Evolutionary conservation across 2,888 invertebrate genomes (phyloP), one percentile per base, ranked within the genome.

Genomic region (Torymus auratus): DNA sequence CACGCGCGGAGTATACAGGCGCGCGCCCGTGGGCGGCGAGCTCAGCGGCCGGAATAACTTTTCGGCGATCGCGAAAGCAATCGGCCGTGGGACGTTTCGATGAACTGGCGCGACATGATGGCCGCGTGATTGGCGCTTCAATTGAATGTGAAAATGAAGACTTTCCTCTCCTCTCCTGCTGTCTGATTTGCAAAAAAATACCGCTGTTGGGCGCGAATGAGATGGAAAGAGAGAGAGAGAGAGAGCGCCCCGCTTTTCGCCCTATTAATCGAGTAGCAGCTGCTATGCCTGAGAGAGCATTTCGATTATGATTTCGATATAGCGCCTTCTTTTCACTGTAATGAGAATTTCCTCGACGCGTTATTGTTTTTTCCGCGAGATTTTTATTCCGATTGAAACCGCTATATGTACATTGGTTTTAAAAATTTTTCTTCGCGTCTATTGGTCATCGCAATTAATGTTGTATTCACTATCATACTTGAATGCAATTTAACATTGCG

Each of bases 131-230:
- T 78, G 80, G 72, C 78, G 82, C 78, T 82, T 81, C 78, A 78
- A 81, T 82, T 78, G 78, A 80, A 75, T 80, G 82, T 80, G 80
- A 74, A 80, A 80, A 79, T 78, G 80, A 77, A 82, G 75, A 72
- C 71, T 70, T 78, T 69, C 5, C 67, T 52, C n/a, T 70, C n/a
- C 14, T 56, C 28, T 20, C 23, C 1, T 28, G 72, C 17, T 62
- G 61, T 50, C 60, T 75, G 68, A 68, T 75, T 75, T 75, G 13
- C 58, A n/a, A 72, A 61, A 72, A 60, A 50, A 50, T 4, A 20
- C 1, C 20, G 20, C 20, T 20, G 20, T 20, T 20, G n/a, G 60
- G 56, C 13, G 69, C 12, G 70, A 62, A 41, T 2, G 53, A 28
- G 52, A 73, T 1, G 53, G 12, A 15, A 17, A 52, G 20, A 69